phyloP scores from a whole-genome alignment of 2,888 invertebrate genomes.

The Hyposoter dolosus region DNA sequence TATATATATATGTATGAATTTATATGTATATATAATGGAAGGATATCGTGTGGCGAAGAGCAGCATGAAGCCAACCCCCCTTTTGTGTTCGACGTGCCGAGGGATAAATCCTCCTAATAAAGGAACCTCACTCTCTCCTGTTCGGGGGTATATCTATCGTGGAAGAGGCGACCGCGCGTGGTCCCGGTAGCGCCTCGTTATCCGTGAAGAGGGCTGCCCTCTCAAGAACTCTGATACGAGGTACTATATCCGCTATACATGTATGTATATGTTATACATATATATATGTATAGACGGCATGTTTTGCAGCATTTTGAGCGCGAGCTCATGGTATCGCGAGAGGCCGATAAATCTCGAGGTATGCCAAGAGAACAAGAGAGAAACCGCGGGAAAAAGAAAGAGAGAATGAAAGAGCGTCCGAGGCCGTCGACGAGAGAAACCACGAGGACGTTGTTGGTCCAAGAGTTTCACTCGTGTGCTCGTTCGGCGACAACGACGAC shows the following conservation, averaged over 20 bases:
- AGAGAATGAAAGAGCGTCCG: slow-evolving; percentile 43
- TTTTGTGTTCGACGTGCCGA: slow-evolving; percentile 80
- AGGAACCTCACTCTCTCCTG: slow-evolving; percentile 75
- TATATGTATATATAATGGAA: slow-evolving; percentile 52
- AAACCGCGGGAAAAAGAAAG: slow-evolving; percentile 35
- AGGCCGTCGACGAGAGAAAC: slow-evolving; percentile 53
- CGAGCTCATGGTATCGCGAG: slow-evolving; percentile 80
- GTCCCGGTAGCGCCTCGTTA: slow-evolving; percentile 83
- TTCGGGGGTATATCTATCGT: slow-evolving; percentile 78
- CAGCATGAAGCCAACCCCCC: slow-evolving; percentile 63
- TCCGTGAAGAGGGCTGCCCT: slow-evolving; percentile 73
- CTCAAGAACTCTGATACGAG: slow-evolving; percentile 45
- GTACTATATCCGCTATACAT: slow-evolving; percentile 42
- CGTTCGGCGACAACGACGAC: slow-evolving; percentile 60
- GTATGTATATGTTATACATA: slow-evolving; percentile 21
- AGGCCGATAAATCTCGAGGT: slow-evolving; percentile 82
- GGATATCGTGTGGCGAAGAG: slow-evolving; percentile 37
- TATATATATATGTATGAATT: slow-evolving; percentile 28
- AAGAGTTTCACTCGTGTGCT: slow-evolving; percentile 67
- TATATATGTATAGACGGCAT: slow-evolving; percentile 71
- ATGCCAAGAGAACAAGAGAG: slow-evolving; percentile 44
- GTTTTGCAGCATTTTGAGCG: slow-evolving; percentile 84
- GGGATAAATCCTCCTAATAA: slow-evolving; percentile 82
- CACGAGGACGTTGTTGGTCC: slow-evolving; percentile 65
- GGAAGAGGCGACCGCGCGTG: slow-evolving; percentile 61